These are phyloP conservation scores for Carassius gibelio DNA, from an alignment of 2,113 vertebrate genomes.

Conservation along the genomic window DNA sequence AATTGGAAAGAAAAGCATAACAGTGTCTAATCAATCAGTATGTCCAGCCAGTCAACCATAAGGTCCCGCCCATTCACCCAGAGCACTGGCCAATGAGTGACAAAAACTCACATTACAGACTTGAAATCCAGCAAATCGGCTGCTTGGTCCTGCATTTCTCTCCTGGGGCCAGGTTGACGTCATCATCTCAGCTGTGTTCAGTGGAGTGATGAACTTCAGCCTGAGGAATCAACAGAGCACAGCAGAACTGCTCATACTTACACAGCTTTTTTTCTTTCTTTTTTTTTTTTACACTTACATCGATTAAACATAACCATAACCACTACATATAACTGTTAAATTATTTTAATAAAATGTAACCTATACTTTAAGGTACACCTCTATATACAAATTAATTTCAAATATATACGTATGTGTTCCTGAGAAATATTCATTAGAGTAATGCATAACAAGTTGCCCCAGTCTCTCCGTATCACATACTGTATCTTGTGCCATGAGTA, in stretches of 20 bases:
- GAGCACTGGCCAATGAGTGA: neutral
- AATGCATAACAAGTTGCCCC: neutral
- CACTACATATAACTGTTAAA: neutral
- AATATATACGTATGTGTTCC: neutral
- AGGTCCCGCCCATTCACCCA: neutral
- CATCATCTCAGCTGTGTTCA: conserved; percentile 48
- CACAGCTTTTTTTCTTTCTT: too few relatives aligned
- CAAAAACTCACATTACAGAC: neutral
- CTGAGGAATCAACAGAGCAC: conserved; percentile 34
- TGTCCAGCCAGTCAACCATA: conserved; percentile 29
- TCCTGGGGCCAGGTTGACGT: conserved; percentile 24
- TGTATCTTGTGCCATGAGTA: neutral
- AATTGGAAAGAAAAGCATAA: conserved; percentile 11
- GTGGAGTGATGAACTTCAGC: conserved; percentile 20
- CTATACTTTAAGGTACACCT: neutral
- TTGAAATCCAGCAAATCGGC: neutral
- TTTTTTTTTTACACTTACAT: neutral
- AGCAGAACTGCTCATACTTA: neutral
- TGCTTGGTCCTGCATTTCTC: conserved; percentile 10
- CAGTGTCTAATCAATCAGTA: conserved; percentile 31
- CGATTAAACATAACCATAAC: neutral
- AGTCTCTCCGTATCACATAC: neutral
- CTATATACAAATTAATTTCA: neutral
- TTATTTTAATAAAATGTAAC: neutral
- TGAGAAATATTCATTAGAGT: neutral